Evolutionary conservation across 2,888 invertebrate species (phyloP).

Genomic region (Norana najaformis): DNA sequence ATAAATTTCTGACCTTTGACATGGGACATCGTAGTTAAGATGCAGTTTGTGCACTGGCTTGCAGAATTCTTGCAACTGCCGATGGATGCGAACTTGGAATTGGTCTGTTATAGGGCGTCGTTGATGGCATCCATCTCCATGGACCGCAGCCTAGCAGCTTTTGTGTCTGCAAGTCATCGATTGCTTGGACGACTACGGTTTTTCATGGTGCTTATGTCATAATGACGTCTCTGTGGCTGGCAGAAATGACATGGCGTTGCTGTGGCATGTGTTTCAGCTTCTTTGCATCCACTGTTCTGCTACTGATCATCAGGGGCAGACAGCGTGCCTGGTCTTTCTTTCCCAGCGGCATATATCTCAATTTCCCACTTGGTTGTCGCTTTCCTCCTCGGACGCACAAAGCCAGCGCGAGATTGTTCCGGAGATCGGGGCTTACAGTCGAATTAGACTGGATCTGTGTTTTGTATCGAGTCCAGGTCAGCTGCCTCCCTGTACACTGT

Average conservation of each 20-base stretch:
- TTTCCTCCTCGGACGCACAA: neutral
- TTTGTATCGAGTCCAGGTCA: neutral
- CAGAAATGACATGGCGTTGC: neutral
- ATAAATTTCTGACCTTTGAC: neutral
- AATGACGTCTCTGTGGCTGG: constrained; percentile 13
- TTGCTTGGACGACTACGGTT: neutral
- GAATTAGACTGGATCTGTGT: neutral
- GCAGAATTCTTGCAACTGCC: neutral
- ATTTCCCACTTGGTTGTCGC: constrained; percentile 22
- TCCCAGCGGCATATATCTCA: neutral
- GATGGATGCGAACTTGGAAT: neutral
- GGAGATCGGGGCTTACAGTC: neutral
- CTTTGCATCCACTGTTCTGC: neutral
- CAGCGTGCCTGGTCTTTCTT: neutral
- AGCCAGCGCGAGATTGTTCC: neutral
- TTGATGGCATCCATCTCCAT: neutral
- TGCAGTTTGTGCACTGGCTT: neutral
- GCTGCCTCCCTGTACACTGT: neutral
- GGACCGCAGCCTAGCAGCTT: neutral
- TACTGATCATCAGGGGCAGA: neutral
- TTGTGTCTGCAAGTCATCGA: neutral
- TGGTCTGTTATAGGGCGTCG: neutral
- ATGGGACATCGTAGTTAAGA: neutral
- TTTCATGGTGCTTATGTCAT: neutral
- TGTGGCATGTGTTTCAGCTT: neutral